A percentile compares a stretch with the other conserved stretches of the same genome.
phyloP scores from a whole-genome alignment of 2,113 vertebrate species.

The Philantomba maxwellii region DNA sequence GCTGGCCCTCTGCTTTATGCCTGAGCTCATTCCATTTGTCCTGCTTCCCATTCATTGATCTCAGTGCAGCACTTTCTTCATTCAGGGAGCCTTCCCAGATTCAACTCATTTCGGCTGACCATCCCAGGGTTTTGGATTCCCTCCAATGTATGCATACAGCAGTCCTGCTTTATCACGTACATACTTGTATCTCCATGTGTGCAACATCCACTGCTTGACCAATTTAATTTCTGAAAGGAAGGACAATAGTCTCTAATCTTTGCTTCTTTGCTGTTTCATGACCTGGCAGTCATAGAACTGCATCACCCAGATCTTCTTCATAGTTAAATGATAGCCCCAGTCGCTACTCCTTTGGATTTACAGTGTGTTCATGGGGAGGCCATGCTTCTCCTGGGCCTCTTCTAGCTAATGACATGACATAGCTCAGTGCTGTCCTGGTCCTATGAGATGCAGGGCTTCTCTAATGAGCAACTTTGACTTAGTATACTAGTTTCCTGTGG shows the following conservation, averaged over 20 bases:
- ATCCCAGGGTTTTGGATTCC: neutral
- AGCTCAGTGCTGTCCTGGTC: neutral
- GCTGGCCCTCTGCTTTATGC: neutral
- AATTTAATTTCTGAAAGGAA: neutral
- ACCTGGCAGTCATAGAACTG: neutral
- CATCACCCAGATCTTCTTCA: neutral
- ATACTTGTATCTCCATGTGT: neutral
- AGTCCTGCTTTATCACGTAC: neutral
- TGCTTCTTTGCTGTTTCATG: neutral
- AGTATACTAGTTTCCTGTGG: neutral
- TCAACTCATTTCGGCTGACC: neutral
- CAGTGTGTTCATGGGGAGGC: neutral
- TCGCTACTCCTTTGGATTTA: neutral
- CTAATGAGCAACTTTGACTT: neutral
- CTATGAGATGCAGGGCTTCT: neutral
- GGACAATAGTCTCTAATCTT: neutral
- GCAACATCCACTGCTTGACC: neutral
- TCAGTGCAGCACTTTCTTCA: neutral
- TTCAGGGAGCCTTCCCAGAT: neutral
- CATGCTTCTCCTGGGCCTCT: neutral
- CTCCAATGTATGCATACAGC: neutral
- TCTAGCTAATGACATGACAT: neutral
- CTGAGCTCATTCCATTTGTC: neutral
- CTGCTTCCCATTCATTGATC: neutral
- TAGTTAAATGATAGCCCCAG: neutral